Evolutionary conservation across 2,113 vertebrate species (phyloP).

Genomic region (Otus sunia): DNA sequence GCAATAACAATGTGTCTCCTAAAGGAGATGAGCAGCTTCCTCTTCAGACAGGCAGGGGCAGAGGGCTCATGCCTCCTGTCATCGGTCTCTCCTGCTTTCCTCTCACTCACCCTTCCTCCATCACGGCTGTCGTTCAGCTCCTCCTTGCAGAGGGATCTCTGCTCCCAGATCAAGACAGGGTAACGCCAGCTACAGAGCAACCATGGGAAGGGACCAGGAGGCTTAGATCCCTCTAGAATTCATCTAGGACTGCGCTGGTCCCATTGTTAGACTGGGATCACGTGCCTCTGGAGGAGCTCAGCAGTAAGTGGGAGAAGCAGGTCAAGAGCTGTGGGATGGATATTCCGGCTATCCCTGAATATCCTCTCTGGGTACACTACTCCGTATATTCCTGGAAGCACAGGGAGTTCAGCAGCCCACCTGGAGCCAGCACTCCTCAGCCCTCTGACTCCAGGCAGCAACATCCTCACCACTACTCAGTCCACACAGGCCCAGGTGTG

Average conservation of each 20-base stretch:
- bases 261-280: accelerated
- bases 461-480: background rate
- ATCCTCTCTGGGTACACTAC: too few relatives aligned
- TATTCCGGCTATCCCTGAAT: background rate
- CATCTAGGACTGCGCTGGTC: background rate
- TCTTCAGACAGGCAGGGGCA: background rate
- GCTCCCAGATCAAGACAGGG: background rate
- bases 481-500: too few relatives aligned
- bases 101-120: background rate
- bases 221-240: background rate
- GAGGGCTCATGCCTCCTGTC: background rate
- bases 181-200: background rate
- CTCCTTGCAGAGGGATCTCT: background rate
- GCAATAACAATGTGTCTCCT: background rate
- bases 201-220: background rate
- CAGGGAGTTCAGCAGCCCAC: background rate
- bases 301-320: background rate
- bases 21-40: background rate
- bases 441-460: background rate
- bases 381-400: background rate
- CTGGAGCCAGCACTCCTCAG: background rate
- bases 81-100: accelerated
- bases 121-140: accelerated
- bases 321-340: background rate
- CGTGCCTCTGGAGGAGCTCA: accelerated